These are phyloP conservation scores for Pachliopta kotzebuea DNA, from an alignment of 2,888 invertebrate genomes.

Conservation along the genomic window DNA sequence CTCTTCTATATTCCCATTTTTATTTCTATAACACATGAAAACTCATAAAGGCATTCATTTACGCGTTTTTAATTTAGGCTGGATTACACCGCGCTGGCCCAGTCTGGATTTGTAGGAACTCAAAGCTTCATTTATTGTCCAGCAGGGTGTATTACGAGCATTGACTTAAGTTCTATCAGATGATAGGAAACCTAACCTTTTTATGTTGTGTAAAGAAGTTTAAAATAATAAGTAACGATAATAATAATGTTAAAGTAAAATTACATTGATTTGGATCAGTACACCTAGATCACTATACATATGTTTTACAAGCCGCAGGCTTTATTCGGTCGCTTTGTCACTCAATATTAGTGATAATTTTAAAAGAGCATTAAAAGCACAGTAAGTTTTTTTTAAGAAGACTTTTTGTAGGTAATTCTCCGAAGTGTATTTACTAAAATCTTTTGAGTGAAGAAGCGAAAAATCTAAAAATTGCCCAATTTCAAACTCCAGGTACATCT, in stretches of 20 bases:
- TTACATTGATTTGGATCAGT: slow-evolving; percentile 18
- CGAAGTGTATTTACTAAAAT: slow-evolving; percentile 1
- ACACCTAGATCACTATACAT: slow-evolving; percentile 14
- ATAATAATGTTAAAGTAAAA: not conserved
- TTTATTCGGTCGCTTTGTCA: slow-evolving; percentile 3
- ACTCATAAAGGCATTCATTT: too few species aligned
- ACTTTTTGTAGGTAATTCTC: slow-evolving; percentile 3
- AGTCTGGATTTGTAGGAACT: too few species aligned
- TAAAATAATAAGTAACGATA: too few species aligned
- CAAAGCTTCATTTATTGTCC: too few species aligned
- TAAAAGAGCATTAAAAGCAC: slow-evolving; percentile 2
- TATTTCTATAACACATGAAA: too few species aligned
- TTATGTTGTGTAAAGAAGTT: too few species aligned
- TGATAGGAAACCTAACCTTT: too few species aligned
- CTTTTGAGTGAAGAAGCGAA: not conserved
- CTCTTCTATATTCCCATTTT: too few species aligned
- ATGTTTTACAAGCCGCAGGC: not conserved
- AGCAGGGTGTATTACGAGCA: too few species aligned
- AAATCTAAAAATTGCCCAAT: slow-evolving; percentile 6
- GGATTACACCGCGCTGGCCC: too few species aligned
- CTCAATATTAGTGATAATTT: slow-evolving; percentile 9
- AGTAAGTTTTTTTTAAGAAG: slow-evolving; percentile 2
- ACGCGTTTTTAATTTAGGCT: too few species aligned
- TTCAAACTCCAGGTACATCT: slow-evolving; percentile 5
- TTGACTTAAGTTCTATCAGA: too few species aligned